These are phyloP conservation scores for Paratrypauchen microcephalus DNA, from an alignment of 2,797 vertebrate genomes.

Conservation along the genomic window DNA sequence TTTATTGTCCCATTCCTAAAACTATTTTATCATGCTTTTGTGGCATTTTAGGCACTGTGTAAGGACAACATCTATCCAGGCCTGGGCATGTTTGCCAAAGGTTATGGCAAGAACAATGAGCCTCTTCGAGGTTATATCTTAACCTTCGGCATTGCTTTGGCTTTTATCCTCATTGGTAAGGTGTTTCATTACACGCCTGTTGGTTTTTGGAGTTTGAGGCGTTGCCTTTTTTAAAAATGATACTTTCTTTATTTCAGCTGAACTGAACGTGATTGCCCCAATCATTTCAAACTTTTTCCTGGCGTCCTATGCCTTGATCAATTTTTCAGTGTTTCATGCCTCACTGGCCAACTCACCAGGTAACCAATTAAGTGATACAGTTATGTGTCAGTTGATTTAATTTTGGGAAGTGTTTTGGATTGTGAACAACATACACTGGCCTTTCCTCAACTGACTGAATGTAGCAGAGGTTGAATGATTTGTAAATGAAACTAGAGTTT, in stretches of 20 bases:
- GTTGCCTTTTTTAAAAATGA: not conserved
- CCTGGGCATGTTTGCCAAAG: slow-evolving; percentile 91
- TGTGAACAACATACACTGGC: slow-evolving; percentile 12
- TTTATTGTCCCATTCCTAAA: no score
- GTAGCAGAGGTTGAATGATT: not conserved
- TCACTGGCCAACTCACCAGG: slow-evolving; percentile 99
- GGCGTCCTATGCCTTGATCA: slow-evolving; percentile 97
- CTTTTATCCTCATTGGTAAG: slow-evolving; percentile 96
- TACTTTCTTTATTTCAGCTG: slow-evolving; percentile 70
- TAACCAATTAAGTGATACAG: slow-evolving; percentile 63
- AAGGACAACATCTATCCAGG: slow-evolving; percentile 98
- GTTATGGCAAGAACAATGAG: slow-evolving; percentile 98
- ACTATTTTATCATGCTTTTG: not conserved
- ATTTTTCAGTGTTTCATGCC: slow-evolving; percentile 98
- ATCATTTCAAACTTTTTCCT: slow-evolving; percentile 99
- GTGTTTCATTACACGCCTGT: not conserved
- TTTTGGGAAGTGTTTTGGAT: slow-evolving; percentile 4
- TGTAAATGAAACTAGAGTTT: slow-evolving; percentile 1
- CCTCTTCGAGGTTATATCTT: slow-evolving; percentile 95
- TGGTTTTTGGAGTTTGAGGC: not conserved
- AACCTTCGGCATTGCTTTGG: slow-evolving; percentile 93
- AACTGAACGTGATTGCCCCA: slow-evolving; percentile 93
- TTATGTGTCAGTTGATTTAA: not conserved
- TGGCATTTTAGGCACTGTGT: slow-evolving; percentile 85
- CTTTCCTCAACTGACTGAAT: slow-evolving; percentile 11